These are phyloP conservation scores for Glaucomys volans DNA, from an alignment of 2,113 vertebrate genomes.

Conservation along the genomic window DNA sequence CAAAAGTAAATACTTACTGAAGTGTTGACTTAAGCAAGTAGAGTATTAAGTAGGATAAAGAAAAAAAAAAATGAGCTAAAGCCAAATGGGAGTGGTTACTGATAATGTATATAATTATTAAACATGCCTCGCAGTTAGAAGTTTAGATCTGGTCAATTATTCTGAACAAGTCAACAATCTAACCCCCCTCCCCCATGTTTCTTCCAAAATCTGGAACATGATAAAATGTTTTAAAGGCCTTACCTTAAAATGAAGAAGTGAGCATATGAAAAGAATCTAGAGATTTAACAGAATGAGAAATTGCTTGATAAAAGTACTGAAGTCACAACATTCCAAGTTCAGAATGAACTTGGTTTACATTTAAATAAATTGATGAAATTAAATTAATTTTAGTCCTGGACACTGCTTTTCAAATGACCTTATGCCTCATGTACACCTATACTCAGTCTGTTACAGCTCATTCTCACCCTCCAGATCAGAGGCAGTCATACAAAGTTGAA, in stretches of 20 bases:
- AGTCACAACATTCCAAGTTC: background rate
- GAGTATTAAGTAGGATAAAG: constrained; percentile 49
- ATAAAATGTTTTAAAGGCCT: background rate
- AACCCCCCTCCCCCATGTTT: background rate
- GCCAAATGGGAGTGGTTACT: background rate
- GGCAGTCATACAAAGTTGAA: background rate
- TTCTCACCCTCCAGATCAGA: background rate
- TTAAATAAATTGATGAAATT: constrained; percentile 14
- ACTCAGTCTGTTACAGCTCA: background rate
- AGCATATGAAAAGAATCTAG: background rate
- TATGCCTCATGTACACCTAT: background rate
- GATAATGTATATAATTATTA: background rate
- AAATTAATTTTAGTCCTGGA: background rate
- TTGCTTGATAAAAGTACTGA: background rate
- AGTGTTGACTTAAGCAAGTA: constrained; percentile 58
- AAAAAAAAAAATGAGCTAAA: constrained; percentile 18
- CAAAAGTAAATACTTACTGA: constrained; percentile 40
- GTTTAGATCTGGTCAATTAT: background rate
- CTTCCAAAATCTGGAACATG: background rate
- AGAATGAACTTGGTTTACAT: background rate
- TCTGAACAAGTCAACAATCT: background rate
- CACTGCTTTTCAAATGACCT: background rate
- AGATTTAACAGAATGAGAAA: background rate
- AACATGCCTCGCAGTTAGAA: background rate
- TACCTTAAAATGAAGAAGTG: background rate